These are phyloP conservation scores for Parasteatoda lunata DNA, from an alignment of 2,888 invertebrate species.

Conservation along the genomic window DNA sequence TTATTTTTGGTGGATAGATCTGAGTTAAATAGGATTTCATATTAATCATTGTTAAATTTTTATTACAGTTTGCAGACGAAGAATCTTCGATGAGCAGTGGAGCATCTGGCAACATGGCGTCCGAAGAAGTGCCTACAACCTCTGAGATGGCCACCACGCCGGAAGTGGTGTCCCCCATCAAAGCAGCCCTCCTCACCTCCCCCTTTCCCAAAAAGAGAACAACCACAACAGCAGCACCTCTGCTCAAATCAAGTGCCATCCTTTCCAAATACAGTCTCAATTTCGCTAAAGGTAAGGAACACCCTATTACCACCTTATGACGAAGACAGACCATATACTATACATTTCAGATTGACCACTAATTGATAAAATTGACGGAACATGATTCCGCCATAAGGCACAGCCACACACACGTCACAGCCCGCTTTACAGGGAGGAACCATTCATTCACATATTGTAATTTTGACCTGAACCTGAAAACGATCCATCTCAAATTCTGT, in stretches of 20 bases:
- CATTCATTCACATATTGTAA: no score
- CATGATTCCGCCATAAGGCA: no score
- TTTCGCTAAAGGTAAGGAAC: slow-evolving; percentile 37
- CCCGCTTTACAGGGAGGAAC: no score
- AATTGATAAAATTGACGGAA: no score
- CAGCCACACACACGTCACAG: no score
- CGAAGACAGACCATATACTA: no score
- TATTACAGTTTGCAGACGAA: slow-evolving; percentile 44
- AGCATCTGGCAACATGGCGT: slow-evolving; percentile 49
- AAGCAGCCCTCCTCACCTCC: background rate
- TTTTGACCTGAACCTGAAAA: no score
- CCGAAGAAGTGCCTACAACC: slow-evolving; percentile 71
- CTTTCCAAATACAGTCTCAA: slow-evolving; percentile 22
- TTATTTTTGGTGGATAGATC: no score
- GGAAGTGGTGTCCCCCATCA: slow-evolving; percentile 37
- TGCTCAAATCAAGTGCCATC: slow-evolving; percentile 19
- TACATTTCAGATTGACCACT: no score
- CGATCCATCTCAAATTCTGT: no score
- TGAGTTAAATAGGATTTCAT: no score
- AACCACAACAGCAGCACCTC: background rate
- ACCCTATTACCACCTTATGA: no score
- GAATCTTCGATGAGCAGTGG: slow-evolving; percentile 66
- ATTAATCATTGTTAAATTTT: background rate
- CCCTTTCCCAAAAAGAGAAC: slow-evolving; percentile 9
- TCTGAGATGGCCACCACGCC: slow-evolving; percentile 58